These are phyloP conservation scores for Amia ocellicauda DNA, from an alignment of 2,113 vertebrate genomes.

Conservation along the genomic window DNA sequence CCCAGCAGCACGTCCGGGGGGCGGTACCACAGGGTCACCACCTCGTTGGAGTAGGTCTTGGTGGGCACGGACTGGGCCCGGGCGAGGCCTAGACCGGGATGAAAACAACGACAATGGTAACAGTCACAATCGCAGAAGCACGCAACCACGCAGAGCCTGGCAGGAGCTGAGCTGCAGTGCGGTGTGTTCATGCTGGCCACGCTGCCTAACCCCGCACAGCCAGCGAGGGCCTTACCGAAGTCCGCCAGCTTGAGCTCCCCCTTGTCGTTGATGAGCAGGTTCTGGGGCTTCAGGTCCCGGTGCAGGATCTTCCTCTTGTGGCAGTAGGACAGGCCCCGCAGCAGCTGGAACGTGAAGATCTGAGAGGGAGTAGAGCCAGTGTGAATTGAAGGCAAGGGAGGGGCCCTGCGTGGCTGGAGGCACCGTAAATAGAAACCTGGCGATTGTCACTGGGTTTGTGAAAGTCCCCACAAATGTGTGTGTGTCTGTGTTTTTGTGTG, in stretches of 20 bases:
- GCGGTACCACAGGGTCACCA: constrained; percentile 94
- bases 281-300: constrained; percentile 94
- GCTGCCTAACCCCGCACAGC: no score
- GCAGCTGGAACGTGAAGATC: constrained; percentile 98
- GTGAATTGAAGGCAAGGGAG: neutral
- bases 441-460: neutral
- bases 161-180: no score
- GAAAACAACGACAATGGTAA: no score
- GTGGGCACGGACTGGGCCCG: constrained; percentile 94
- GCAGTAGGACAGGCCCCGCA: constrained; percentile 90
- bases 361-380: constrained; percentile 30
- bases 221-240: constrained; percentile 84
- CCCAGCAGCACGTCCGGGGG: constrained; percentile 92
- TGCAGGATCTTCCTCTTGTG: constrained; percentile 92
- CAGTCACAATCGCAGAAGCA: no score
- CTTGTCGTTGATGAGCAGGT: constrained; percentile 91
- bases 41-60: constrained; percentile 95
- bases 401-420: neutral
- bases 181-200: no score
- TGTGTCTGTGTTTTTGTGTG: no score
- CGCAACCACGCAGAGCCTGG: no score
- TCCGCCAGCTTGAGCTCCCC: constrained; percentile 94
- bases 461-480: neutral
- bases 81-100: constrained; percentile 75
- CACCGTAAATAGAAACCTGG: neutral